These are phyloP conservation scores for Camarhynchus parvulus DNA, from an alignment of 2,113 vertebrate genomes.

Conservation along the genomic window DNA sequence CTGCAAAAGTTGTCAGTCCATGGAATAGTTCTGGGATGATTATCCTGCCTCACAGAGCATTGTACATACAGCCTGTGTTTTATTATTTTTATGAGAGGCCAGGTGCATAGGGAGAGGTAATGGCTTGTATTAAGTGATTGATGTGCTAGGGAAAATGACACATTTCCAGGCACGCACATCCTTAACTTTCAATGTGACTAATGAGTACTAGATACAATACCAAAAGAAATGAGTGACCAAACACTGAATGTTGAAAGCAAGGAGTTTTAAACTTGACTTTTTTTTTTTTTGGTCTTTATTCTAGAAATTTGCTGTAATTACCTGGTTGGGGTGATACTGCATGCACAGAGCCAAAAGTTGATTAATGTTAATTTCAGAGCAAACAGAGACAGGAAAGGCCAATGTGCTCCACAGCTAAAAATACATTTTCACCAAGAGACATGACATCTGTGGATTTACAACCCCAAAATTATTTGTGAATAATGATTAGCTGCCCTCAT, in stretches of 20 bases:
- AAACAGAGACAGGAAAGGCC: constrained; percentile 68
- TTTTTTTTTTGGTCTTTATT: background rate
- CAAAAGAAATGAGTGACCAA: background rate
- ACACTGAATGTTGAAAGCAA: background rate
- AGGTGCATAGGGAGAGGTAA: constrained; percentile 31
- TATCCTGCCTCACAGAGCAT: background rate
- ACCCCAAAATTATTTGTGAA: constrained; percentile 63
- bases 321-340: constrained; percentile 28
- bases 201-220: background rate
- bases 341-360: constrained; percentile 50
- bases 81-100: constrained; percentile 29
- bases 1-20: background rate
- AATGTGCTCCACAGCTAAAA: constrained; percentile 61
- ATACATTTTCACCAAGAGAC: constrained; percentile 32
- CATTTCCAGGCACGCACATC: background rate
- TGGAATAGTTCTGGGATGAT: background rate
- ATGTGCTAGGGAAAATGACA: constrained; percentile 33
- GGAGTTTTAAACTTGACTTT: constrained; percentile 8
- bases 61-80: background rate
- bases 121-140: constrained; percentile 23
- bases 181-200: constrained; percentile 23
- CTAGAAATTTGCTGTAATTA: constrained; percentile 61
- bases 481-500: constrained; percentile 53
- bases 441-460: constrained; percentile 57
- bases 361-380: constrained; percentile 78